phyloP scores from a whole-genome alignment of 2,113 vertebrate genomes.

The Callionymus lyra region DNA sequence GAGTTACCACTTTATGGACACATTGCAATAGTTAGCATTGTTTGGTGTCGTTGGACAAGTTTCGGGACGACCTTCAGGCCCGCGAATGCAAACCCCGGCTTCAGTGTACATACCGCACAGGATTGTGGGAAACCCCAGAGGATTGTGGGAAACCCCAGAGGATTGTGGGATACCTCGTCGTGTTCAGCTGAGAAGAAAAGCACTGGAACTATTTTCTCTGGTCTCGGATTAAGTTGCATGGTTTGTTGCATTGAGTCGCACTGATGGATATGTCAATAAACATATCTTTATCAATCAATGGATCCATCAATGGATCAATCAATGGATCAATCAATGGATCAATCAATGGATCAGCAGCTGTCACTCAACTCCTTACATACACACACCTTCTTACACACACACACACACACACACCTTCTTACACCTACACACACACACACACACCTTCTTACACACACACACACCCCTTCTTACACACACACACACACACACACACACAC shows the following conservation, averaged over 20 bases:
- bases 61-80: slow-evolving; percentile 40
- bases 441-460: too few relatives aligned
- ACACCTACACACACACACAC: too few relatives aligned
- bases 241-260: slow-evolving; percentile 92
- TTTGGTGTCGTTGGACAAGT: slow-evolving; percentile 49
- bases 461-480: too few relatives aligned
- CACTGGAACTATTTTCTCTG: slow-evolving; percentile 93
- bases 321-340: too few relatives aligned
- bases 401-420: too few relatives aligned
- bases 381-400: too few relatives aligned
- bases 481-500: too few relatives aligned
- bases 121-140: slow-evolving; percentile 44
- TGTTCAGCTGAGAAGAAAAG: slow-evolving; percentile 81
- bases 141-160: slow-evolving; percentile 62
- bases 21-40: slow-evolving; percentile 56
- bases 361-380: too few relatives aligned
- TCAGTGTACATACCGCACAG: slow-evolving; percentile 63
- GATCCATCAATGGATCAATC: background rate
- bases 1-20: slow-evolving; percentile 70
- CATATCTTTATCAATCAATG: slow-evolving; percentile 90
- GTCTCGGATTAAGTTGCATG: slow-evolving; percentile 90
- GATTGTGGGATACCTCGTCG: slow-evolving; percentile 90
- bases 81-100: slow-evolving; percentile 37
- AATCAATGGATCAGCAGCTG: too few relatives aligned
- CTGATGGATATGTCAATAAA: slow-evolving; percentile 99